Conservation (phyloP, 2,888 invertebrate species). For the Drosophila mercatorum region DNA sequence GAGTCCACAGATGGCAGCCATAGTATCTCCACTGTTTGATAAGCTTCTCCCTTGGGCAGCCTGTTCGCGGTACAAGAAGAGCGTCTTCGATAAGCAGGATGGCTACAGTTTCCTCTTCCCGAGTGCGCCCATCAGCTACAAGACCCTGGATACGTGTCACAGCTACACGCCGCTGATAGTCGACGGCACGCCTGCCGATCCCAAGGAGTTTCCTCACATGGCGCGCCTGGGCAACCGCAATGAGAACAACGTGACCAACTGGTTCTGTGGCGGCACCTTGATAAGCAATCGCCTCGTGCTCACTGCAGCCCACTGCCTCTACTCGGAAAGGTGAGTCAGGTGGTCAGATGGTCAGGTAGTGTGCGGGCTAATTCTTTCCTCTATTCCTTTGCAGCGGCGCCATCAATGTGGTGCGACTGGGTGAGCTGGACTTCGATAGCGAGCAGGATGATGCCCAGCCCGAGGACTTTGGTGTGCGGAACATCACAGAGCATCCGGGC, state of each 20-base stretch:
- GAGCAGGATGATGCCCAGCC: conserved; percentile 75
- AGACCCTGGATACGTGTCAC: conserved; percentile 60
- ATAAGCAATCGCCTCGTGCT: conserved; percentile 64
- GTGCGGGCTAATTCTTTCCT: no score
- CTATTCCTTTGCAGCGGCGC: conserved; percentile 61
- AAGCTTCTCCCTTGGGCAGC: conserved; percentile 23
- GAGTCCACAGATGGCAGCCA: conserved; percentile 1
- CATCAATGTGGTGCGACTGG: conserved; percentile 76
- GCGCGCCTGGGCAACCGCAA: conserved; percentile 65
- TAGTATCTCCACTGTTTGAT: no score
- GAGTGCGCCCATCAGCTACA: conserved; percentile 32
- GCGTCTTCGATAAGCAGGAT: conserved; percentile 59
- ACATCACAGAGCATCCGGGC: conserved; percentile 82
- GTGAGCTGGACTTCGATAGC: conserved; percentile 78
- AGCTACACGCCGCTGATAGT: conserved; percentile 84
- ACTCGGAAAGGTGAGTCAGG: conserved; percentile 25
- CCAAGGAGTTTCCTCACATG: conserved; percentile 82
- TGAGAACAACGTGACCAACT: conserved; percentile 38
- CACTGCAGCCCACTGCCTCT: conserved; percentile 68
- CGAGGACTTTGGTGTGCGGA: conserved; percentile 75
- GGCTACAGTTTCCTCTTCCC: conserved; percentile 59
- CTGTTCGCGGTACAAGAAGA: conserved; percentile 62
- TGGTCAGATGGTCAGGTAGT: no score
- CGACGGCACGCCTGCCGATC: conserved; percentile 70
- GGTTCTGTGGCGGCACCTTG: conserved; percentile 81